phyloP scores from a whole-genome alignment of 92 coral and sea anemone genomes.

The Hydrozoanthus gracilis region DNA sequence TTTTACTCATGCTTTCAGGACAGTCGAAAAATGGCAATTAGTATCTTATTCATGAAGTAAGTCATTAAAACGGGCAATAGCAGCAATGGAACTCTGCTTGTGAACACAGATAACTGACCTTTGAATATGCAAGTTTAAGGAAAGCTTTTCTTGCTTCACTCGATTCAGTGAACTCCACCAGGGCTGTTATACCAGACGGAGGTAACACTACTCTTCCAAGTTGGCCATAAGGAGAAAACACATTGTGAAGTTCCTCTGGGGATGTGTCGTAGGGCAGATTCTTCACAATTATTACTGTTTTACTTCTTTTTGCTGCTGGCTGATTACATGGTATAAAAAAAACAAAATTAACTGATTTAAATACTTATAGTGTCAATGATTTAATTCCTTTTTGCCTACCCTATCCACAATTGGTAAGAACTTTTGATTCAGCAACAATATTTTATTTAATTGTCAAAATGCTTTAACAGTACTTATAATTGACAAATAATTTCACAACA shows the following conservation, averaged over 20 bases:
- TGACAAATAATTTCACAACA: too few species aligned
- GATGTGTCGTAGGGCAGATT: constrained; percentile 91
- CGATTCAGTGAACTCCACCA: constrained; percentile 85
- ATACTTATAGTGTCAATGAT: not conserved
- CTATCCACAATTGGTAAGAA: not conserved
- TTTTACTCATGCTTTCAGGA: too few species aligned
- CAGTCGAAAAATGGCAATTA: too few species aligned
- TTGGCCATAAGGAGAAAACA: constrained; percentile 88
- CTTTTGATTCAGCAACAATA: not conserved
- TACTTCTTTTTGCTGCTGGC: constrained; percentile 92
- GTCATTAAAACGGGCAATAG: too few species aligned
- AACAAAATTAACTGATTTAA: not conserved
- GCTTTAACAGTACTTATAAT: too few species aligned
- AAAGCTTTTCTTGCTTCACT: constrained; percentile 94
- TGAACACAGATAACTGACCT: constrained; percentile 56
- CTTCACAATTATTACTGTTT: constrained; percentile 90
- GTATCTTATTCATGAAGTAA: not conserved
- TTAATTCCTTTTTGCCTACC: not conserved
- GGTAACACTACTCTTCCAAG: constrained; percentile 87
- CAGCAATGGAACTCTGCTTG: too few species aligned
- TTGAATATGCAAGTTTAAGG: constrained; percentile 92
- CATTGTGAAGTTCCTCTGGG: constrained; percentile 74
- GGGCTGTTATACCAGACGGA: constrained; percentile 93
- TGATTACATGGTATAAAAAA: not conserved
- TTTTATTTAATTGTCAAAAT: too few species aligned